Evolutionary conservation across 2,797 vertebrate genomes (phyloP), one percentile per base, ranked within the genome.

Genomic region (Typhlichthys eigenmanni): DNA sequence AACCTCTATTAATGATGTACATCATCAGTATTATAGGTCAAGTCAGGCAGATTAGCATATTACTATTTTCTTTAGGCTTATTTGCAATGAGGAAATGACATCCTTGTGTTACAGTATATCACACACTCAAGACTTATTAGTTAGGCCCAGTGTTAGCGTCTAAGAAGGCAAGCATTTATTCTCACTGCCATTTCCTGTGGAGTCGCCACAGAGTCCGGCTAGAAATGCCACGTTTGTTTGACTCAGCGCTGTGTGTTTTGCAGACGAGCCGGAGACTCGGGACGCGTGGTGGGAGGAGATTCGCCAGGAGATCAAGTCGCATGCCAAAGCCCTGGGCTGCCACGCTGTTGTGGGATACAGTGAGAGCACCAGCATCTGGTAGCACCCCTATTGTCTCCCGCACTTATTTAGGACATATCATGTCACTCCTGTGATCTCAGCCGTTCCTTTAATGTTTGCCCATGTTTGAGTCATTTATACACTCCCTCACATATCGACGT

Each of bases 281-380:
- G 98, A 99, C 71, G 96, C 98, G 1, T 99, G 98, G 98, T 99
- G 98, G 98, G 98, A 98, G 76, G 98, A 99, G 92, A 96, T 99
- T 80, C 94, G 98, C 84, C 98, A 99, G 90, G 98, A 99, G 92
- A 99, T 99, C 85, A 99, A 99, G 90, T 99, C 97, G 80, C 98
- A 99, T 79, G 96, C 96, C 88, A 98, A 95, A 92, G 97, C 98
- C 69, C 93, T 99, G 66, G 97, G 96, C 78, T 99, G 98, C 88
- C 98, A 99, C 70, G 97, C 97, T 72, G 97, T 99, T 69, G 92
- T 99, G 76, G 98, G 98, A 72, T 99, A 99, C 92, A 99, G 96
- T 66, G 98, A 99, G 90, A 96, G 94, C 83, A 99, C 98, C 43
- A 98, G 96, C 91, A 99, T 99, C 90, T 99, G 98, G 98, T 99